These are phyloP conservation scores for Bubo scandiacus DNA, from an alignment of 2,113 vertebrate species.

Conservation along the genomic window DNA sequence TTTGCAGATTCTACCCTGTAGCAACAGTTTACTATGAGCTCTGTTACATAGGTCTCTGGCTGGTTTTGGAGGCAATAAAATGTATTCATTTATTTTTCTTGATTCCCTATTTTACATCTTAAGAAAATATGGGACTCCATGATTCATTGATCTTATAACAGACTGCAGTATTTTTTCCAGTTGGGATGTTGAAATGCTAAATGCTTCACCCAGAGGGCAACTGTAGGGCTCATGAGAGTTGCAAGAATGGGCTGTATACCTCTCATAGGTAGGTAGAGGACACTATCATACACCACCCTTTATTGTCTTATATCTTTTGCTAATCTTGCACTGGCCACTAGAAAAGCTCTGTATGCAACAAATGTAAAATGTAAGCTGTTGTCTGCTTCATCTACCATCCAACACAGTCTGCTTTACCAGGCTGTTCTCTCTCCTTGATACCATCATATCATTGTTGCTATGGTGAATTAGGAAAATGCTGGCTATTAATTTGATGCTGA, in stretches of 20 bases:
- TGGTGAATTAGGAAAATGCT: conserved; percentile 8
- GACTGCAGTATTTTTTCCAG: not conserved
- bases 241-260: not conserved
- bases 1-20: not conserved
- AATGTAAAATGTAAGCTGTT: not conserved
- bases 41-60: not conserved
- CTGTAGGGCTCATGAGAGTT: not conserved
- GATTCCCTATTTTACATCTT: not conserved
- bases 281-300: rapidly evolving
- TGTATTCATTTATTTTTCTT: not conserved
- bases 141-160: not conserved
- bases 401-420: not conserved
- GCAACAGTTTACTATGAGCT: not conserved
- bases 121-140: not conserved
- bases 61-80: not conserved
- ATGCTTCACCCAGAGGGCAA: not conserved
- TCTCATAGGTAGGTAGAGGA: not conserved
- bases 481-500: conserved; percentile 30
- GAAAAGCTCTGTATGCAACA: not conserved
- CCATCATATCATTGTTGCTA: conserved; percentile 21
- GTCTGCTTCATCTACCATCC: not conserved
- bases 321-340: not conserved
- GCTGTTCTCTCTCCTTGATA: not conserved
- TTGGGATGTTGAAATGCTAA: not conserved
- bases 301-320: not conserved